Evolutionary conservation across 2,888 invertebrate species (phyloP).

Genomic region (Caenorhabditis wallacei): DNA sequence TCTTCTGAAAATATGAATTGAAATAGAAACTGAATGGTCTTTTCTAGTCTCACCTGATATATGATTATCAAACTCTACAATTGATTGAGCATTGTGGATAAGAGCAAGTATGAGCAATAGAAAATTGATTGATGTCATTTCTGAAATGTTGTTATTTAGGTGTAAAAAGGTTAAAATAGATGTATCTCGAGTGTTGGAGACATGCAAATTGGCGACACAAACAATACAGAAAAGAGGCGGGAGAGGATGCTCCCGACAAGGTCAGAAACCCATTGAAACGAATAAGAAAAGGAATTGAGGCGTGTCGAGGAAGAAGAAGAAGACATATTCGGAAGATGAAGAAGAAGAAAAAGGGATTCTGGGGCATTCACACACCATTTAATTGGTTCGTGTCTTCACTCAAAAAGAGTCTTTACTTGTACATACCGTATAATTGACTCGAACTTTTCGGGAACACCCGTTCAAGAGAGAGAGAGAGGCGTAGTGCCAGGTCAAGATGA

Average conservation of each 20-base stretch:
- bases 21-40: neutral
- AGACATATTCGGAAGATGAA: conserved; percentile 36
- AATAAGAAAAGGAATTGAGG: conserved; percentile 62
- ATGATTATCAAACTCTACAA: conserved; percentile 56
- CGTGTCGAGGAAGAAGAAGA: conserved; percentile 43
- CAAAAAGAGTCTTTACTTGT: conserved; percentile 55
- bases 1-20: conserved; percentile 69
- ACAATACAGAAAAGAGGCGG: conserved; percentile 48
- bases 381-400: conserved; percentile 60
- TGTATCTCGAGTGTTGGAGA: conserved; percentile 37
- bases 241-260: conserved; percentile 47
- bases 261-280: conserved; percentile 56
- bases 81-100: conserved; percentile 35
- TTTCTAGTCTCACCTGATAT: conserved; percentile 37
- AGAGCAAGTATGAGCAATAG: conserved; percentile 58
- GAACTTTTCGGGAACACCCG: conserved; percentile 59
- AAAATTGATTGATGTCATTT: conserved; percentile 49
- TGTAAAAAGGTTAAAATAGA: neutral
- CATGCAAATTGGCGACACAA: conserved; percentile 63
- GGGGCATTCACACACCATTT: conserved; percentile 61
- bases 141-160: conserved; percentile 9
- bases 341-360: conserved; percentile 37
- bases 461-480: conserved; percentile 14
- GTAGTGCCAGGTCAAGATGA: conserved; percentile 39
- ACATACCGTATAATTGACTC: conserved; percentile 65